These are phyloP conservation scores for Anthophora plumipes DNA, from an alignment of 2,888 invertebrate genomes.

Conservation along the genomic window DNA sequence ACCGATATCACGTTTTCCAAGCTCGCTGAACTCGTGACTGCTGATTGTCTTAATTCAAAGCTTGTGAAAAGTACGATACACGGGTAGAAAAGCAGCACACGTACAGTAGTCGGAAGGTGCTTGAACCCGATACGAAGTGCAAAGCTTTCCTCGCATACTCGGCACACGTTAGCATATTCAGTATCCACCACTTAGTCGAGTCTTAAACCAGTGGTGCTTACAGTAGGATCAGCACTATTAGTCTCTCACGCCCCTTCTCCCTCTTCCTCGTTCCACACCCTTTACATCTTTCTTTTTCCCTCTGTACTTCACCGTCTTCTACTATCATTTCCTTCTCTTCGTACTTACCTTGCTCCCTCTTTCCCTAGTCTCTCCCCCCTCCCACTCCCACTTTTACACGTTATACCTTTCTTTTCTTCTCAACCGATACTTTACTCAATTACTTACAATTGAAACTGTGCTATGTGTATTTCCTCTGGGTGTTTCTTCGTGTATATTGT, in stretches of 20 bases:
- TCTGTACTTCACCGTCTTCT: slow-evolving; percentile 37
- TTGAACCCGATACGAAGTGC: slow-evolving; percentile 79
- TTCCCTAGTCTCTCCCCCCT: background rate
- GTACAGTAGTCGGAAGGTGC: slow-evolving; percentile 68
- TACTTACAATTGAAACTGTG: slow-evolving; percentile 2
- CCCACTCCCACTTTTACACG: slow-evolving; percentile 1
- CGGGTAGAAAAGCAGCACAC: slow-evolving; percentile 31
- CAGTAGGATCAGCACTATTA: slow-evolving; percentile 79
- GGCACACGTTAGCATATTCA: slow-evolving; percentile 83
- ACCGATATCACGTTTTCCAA: slow-evolving; percentile 11
- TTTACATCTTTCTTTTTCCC: slow-evolving; percentile 45
- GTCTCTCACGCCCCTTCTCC: slow-evolving; percentile 60
- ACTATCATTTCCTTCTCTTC: slow-evolving; percentile 32
- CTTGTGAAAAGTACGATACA: slow-evolving; percentile 44
- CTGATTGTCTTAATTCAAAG: slow-evolving; percentile 16
- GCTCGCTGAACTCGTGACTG: background rate
- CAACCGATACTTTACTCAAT: slow-evolving; percentile 37
- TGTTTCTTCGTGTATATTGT: slow-evolving; percentile 8
- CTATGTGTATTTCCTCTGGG: slow-evolving; percentile 12
- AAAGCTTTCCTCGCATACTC: slow-evolving; percentile 80
- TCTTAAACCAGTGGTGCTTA: slow-evolving; percentile 74
- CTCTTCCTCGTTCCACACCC: slow-evolving; percentile 23
- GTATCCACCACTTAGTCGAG: slow-evolving; percentile 80
- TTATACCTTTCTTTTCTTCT: background rate
- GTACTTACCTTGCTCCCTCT: background rate